A percentile compares a stretch with the other conserved stretches of the same genome.
phyloP scores from a whole-genome alignment of 2,797 vertebrate genomes.

The Artibeus lituratus region DNA sequence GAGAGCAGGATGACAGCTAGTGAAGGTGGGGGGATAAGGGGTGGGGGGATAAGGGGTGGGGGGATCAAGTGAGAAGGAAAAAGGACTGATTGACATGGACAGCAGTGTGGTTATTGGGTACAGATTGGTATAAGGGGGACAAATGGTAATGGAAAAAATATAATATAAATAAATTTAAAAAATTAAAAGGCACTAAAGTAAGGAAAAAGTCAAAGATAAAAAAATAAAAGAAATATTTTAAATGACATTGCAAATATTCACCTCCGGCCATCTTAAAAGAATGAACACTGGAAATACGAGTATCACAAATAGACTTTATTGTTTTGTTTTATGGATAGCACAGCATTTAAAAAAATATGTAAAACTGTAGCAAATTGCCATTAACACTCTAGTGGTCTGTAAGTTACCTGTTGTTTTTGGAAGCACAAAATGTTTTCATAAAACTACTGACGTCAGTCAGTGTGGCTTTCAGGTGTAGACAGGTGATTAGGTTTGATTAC shows the following conservation, averaged over 20 bases:
- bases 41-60: too few relatives aligned
- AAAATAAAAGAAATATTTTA: neutral
- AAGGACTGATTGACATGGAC: too few relatives aligned
- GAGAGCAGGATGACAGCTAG: too few relatives aligned
- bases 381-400: neutral
- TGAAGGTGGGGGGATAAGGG: too few relatives aligned
- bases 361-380: neutral
- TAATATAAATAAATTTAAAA: too few relatives aligned
- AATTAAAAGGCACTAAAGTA: too few relatives aligned
- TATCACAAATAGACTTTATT: constrained; percentile 21
- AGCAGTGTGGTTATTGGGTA: too few relatives aligned
- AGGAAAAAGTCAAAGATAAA: too few relatives aligned
- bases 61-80: too few relatives aligned
- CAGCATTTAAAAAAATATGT: neutral
- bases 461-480: neutral
- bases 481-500: constrained; percentile 30
- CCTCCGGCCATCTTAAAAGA: neutral
- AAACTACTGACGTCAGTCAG: neutral
- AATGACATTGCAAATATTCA: neutral
- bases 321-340: constrained; percentile 26
- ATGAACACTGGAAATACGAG: neutral
- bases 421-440: constrained; percentile 37
- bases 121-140: too few relatives aligned
- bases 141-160: too few relatives aligned
- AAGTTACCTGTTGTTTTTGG: neutral